A percentile compares a stretch with the other conserved stretches of the same genome.
phyloP scores from a whole-genome alignment of 2,797 vertebrate species.

The Cyprinella venusta region DNA sequence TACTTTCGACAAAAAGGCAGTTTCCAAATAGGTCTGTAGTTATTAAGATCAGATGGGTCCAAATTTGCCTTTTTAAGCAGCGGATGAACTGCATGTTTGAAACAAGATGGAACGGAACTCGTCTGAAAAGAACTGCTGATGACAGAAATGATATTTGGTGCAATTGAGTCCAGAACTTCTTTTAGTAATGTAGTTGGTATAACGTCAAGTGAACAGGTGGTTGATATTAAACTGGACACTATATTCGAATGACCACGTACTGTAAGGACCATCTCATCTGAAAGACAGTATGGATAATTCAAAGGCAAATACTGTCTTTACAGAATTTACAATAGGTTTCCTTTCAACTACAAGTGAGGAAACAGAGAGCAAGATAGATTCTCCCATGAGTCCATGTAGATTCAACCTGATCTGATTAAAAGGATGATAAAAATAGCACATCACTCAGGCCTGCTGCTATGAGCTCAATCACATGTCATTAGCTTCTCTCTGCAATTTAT shows the following conservation, averaged over 20 bases:
- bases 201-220: too few species aligned
- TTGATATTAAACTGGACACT: too few species aligned
- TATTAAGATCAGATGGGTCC: too few species aligned
- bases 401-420: constrained; percentile 40
- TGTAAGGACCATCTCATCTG: not conserved
- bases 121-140: too few species aligned
- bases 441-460: constrained; percentile 3
- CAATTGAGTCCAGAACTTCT: too few species aligned
- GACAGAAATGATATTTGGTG: too few species aligned
- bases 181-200: too few species aligned
- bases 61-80: too few species aligned
- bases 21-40: too few species aligned
- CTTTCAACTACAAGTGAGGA: not conserved
- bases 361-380: not conserved
- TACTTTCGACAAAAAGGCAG: too few species aligned
- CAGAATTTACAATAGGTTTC: not conserved
- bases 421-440: constrained; percentile 35
- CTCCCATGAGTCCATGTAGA: constrained; percentile 29
- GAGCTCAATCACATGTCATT: constrained; percentile 14
- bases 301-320: not conserved
- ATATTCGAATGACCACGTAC: not conserved
- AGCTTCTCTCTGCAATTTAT: constrained; percentile 13
- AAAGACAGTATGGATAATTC: not conserved
- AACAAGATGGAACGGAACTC: too few species aligned
- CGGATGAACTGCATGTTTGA: too few species aligned